phyloP scores from a whole-genome alignment of 2,113 vertebrate genomes.

The Pardalotus punctatus region DNA sequence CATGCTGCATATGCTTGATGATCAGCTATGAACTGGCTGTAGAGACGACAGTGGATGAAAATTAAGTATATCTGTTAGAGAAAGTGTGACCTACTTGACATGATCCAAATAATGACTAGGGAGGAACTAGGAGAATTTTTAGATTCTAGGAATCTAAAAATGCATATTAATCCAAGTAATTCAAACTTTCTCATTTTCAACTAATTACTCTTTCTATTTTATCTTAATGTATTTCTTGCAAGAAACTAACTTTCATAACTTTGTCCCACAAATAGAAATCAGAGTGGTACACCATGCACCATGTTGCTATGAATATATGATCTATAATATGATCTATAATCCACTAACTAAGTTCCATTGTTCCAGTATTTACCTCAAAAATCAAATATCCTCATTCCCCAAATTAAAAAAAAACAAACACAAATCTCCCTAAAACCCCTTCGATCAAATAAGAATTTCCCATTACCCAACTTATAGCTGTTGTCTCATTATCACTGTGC shows the following conservation, averaged over 20 bases:
- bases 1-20: not conserved
- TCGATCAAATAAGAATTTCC: not conserved
- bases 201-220: not conserved
- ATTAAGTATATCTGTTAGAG: not conserved
- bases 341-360: not conserved
- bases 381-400: rapidly evolving
- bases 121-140: not conserved
- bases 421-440: not conserved
- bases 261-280: not conserved
- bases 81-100: not conserved
- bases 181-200: not conserved
- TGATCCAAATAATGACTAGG: not conserved
- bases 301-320: not conserved
- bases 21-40: not conserved
- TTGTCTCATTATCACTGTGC: not conserved
- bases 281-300: not conserved
- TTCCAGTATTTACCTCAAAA: not conserved
- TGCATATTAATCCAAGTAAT: not conserved
- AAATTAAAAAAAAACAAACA: not conserved
- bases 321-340: not conserved
- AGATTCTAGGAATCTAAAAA: not conserved
- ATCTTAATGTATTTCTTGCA: not conserved
- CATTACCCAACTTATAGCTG: rapidly evolving
- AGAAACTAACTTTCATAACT: not conserved
- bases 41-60: not conserved